Conservation (phyloP, 2,797 vertebrate species). For the Pipistrellus nathusii region DNA sequence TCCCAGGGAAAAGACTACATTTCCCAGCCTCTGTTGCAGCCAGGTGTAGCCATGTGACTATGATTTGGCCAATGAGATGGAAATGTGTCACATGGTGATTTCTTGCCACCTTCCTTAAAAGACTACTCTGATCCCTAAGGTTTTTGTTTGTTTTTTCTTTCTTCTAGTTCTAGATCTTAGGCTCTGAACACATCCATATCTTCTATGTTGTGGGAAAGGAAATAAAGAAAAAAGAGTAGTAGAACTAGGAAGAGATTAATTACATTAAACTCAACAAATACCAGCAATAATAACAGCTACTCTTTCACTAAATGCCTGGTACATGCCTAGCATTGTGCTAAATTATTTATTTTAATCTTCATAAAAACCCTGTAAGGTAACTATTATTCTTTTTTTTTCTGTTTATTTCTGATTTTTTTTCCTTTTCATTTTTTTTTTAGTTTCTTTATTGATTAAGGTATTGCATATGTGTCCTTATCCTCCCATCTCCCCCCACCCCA, state of each 20-base stretch:
- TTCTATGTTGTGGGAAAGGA: neutral
- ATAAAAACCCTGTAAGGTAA: neutral
- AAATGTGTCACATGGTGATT: neutral
- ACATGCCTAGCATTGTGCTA: neutral
- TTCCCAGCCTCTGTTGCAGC: neutral
- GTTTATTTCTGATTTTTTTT: no score
- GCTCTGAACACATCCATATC: neutral
- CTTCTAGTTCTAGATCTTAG: neutral
- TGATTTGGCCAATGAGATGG: neutral
- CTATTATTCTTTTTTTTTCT: neutral
- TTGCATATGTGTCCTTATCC: no score
- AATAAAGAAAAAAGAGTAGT: neutral
- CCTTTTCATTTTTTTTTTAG: no score
- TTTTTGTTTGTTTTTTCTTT: neutral
- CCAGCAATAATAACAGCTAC: constrained; percentile 26
- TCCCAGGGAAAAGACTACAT: neutral
- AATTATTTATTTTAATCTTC: constrained; percentile 15
- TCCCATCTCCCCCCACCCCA: no score
- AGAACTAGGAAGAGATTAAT: neutral
- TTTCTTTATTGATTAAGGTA: no score
- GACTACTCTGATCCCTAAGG: neutral
- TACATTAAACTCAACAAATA: constrained; percentile 31
- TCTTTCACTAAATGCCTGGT: neutral
- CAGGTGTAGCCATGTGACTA: neutral
- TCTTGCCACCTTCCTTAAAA: neutral